Evolutionary conservation across 2,113 vertebrate genomes (phyloP), one percentile per base, ranked within the genome.

Genomic region (Ictalurus punctatus): DNA sequence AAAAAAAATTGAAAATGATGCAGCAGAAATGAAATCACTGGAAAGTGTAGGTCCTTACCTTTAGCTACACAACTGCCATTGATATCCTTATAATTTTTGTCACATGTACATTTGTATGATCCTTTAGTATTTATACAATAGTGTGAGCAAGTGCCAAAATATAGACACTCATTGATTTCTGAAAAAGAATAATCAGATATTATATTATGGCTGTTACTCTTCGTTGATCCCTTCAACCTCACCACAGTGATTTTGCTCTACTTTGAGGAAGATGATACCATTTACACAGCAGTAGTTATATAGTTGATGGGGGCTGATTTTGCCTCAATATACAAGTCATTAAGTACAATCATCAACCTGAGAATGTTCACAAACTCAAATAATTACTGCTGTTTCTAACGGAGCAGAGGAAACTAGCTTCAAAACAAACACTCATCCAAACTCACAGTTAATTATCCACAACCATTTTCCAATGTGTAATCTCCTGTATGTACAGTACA

Each of bases 91-190:
- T 97, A 99, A 94, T 99, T 99, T 76, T 96, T 96, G 91, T 98
- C 96, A 87, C 98, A 99, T 0, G 95, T 92, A 93, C 98, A 99
- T 94, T 97, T 98, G 93, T 96, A 99, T n/a, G 98, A 99, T 58
- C 98, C 98, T 94, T 99, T 97, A 3, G 96, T 94, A 93, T 99
- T 99, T 86, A 95, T 95, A 94, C 98, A 99, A 87, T 96, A 96
- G 8, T 99, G 98, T 90, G 98, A 97, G 92, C 98, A 99, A 6
- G 95, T 92, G 87, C 98, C 98, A 95, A 98, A 98, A 48, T 97
- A 93, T 90, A 98, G 96, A 91, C 98, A 99, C 92, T 99, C 98
- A 93, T 99, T 98, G 89, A 97, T 93, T 92, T 99, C 98, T 99
- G 83, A 0, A 84, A 94, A 79, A 87, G 71, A 74, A 89, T 23